Evolutionary conservation across 1,140 invertebrate species (phyloP).

Genomic region (Augochlora pura): DNA sequence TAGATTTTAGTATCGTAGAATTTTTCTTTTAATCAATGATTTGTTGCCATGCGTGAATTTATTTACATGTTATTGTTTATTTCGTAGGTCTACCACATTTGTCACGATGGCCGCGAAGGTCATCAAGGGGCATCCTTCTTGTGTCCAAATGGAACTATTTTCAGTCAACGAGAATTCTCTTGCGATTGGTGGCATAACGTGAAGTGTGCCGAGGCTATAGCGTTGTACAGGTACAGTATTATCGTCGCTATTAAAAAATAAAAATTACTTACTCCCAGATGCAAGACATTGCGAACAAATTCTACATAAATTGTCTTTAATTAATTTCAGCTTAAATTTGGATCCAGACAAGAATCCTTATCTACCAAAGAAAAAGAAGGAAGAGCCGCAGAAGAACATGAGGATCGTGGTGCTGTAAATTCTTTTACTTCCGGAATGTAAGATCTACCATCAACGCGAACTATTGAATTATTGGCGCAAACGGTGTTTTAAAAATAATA

Average conservation of each 20-base stretch:
- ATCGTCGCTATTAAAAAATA: not conserved
- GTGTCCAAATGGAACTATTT: conserved; percentile 93
- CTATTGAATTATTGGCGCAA: not conserved
- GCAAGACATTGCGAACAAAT: too few relatives aligned
- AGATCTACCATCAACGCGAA: not conserved
- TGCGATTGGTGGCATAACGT: conserved; percentile 98
- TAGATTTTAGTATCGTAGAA: too few relatives aligned
- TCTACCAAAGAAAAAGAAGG: conserved; percentile 85
- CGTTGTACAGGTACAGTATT: conserved; percentile 83
- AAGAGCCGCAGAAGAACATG: conserved; percentile 70
- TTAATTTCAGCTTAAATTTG: conserved; percentile 85
- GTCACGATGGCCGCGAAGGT: conserved; percentile 90
- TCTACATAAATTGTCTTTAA: conserved; percentile 10
- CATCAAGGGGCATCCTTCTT: conserved; percentile 90
- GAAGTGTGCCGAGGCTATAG: conserved; percentile 86
- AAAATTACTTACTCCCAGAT: too few relatives aligned
- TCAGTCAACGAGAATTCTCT: conserved; percentile 92
- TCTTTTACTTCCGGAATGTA: not conserved
- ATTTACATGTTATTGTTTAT: not conserved
- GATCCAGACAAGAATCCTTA: conserved; percentile 90
- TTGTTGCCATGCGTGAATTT: too few relatives aligned
- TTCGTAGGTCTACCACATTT: conserved; percentile 89
- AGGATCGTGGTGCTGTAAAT: conserved; percentile 65
- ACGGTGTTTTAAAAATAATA: too few relatives aligned
- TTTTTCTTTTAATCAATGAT: too few relatives aligned